Base-by-base conservation (phyloP, 2,113 vertebrate species). In the Atractosteus spatula region DNA sequence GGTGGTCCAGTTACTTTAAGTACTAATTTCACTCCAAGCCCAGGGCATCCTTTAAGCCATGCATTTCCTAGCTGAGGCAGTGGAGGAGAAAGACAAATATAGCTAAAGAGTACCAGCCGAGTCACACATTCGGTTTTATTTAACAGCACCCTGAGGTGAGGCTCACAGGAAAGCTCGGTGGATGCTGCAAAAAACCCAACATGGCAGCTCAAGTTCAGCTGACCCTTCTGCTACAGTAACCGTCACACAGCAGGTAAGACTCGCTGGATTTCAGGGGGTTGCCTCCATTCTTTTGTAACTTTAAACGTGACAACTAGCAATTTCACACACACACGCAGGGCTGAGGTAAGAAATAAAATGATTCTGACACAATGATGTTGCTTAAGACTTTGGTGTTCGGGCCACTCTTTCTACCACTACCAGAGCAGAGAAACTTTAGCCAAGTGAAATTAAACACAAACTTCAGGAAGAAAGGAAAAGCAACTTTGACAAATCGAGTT, bases 161-260 rank as follows among this genome's bases (percentile, higher is more conserved):
- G 81, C 85, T 84, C 84, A 84, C 87, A 87, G 85, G 88, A 88
- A 85, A 79, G 79, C 77, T n/a, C 80, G 78, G 81, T 80, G 68
- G 14, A 56, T 74, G 66, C 74, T 82, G 64, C 70, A 68, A 68
- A 41, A 11, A 42, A n/a, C 76, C 67, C 76, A 72, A 69, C 76
- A 76, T 75, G 78, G 74, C 55, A 77, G 78, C 69, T 82, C 66
- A 41, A 76, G 76, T 78, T 78, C 70, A 80, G 72, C 42, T 74
- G 80, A 79, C 77, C 77, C 62, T 71, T 41, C 5, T 65, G n/a
- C 62, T 13, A 59, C 57, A 59, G 11, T 59, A 13, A 59, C 57
- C 57, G 74, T 70, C 76, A 71, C 87, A 84, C 87, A 88, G 87
- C 86, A 73, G 87, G 88, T 51, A 10, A 51, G 47, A 7, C 47